Conservation (phyloP, 2,797 vertebrate genomes). For the Pelochelys cantorii region DNA sequence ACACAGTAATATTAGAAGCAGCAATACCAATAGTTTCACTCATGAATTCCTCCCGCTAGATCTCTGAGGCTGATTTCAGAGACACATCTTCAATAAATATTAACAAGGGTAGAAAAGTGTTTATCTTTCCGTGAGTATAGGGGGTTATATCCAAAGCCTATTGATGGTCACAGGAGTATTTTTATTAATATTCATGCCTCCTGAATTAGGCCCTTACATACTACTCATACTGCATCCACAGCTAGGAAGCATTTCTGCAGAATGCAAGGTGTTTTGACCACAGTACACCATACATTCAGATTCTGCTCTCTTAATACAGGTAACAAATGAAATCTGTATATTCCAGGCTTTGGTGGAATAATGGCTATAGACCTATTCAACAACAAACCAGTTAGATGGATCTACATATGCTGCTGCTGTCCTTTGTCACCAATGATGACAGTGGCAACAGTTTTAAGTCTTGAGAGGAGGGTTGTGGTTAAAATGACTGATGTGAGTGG, state of each 20-base stretch:
- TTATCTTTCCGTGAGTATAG: neutral
- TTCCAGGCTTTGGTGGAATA: neutral
- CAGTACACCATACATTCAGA: neutral
- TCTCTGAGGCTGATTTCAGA: slow-evolving; percentile 17
- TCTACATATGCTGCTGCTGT: neutral
- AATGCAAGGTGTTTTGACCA: neutral
- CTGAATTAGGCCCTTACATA: neutral
- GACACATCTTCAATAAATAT: neutral
- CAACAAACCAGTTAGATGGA: neutral
- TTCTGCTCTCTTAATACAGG: neutral
- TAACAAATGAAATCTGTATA: neutral
- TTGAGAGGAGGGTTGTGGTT: neutral
- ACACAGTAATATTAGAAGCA: neutral
- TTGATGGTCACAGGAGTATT: neutral
- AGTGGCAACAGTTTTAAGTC: neutral
- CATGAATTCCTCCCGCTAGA: neutral
- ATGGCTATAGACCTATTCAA: neutral
- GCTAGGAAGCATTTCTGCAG: accelerated
- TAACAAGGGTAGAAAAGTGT: neutral
- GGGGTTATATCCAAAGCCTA: neutral
- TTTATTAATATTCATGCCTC: neutral
- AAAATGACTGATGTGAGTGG: neutral
- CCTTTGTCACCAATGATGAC: neutral
- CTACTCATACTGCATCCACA: neutral
- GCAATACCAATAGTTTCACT: neutral